These are phyloP conservation scores for Acipenser ruthenus DNA, from an alignment of 2,797 vertebrate genomes.

Conservation along the genomic window DNA sequence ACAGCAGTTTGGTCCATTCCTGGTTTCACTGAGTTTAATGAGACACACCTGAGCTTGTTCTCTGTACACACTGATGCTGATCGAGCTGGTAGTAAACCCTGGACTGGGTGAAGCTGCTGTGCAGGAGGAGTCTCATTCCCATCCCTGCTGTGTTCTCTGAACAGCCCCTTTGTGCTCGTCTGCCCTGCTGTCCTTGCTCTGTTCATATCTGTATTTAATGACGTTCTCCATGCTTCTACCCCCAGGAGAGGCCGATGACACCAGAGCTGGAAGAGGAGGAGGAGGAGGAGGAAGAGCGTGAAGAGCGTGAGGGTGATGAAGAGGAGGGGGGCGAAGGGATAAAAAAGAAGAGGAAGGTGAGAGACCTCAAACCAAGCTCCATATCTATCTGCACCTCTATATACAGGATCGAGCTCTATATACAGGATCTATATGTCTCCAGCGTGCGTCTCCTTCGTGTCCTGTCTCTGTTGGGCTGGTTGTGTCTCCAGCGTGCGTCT, in stretches of 20 bases:
- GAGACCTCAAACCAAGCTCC: no score
- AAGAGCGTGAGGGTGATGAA: constrained; percentile 42
- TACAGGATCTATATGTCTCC: no score
- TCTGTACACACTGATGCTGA: no score
- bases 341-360: background rate
- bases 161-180: background rate
- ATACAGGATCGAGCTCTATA: no score
- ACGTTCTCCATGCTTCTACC: constrained; percentile 18
- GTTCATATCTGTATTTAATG: background rate
- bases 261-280: constrained; percentile 25
- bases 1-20: no score
- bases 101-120: background rate
- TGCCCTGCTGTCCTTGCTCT: constrained; percentile 1
- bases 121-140: background rate
- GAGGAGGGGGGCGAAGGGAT: background rate
- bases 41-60: no score
- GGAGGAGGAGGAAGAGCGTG: constrained; percentile 26
- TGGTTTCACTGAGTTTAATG: no score
- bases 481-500: no score
- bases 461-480: no score
- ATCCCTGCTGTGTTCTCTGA: background rate
- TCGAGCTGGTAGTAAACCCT: background rate
- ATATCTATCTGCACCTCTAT: no score
- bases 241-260: constrained; percentile 30
- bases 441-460: no score